These are phyloP conservation scores for Piaya cayana DNA, from an alignment of 2,113 vertebrate genomes.

Conservation along the genomic window DNA sequence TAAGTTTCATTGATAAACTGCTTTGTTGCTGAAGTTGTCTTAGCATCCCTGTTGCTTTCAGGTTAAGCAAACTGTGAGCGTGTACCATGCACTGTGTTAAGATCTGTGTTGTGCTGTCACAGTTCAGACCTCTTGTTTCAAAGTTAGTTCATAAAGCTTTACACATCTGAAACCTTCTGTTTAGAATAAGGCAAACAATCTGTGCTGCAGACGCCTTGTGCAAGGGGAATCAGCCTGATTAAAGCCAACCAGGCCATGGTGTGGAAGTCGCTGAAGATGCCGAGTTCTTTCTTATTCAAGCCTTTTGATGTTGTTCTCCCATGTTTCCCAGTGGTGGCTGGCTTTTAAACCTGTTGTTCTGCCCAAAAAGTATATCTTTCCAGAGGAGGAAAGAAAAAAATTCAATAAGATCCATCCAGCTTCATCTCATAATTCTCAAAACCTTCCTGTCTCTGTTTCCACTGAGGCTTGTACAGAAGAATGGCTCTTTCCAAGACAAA, in stretches of 20 bases:
- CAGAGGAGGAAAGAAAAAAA: not conserved
- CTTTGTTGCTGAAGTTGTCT: not conserved
- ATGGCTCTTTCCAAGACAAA: not conserved
- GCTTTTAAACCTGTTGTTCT: not conserved
- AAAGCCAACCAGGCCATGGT: not conserved
- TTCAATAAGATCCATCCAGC: not conserved
- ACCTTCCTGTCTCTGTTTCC: constrained; percentile 1
- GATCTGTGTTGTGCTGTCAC: not conserved
- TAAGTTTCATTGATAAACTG: not conserved
- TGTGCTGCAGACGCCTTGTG: not conserved
- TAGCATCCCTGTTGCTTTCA: constrained; percentile 20
- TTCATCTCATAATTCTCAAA: constrained; percentile 33
- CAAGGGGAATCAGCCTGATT: not conserved
- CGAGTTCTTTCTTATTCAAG: not conserved
- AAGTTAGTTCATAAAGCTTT: not conserved
- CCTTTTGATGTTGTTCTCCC: not conserved
- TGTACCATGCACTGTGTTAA: not conserved
- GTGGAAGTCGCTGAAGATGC: not conserved
- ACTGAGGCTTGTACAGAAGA: not conserved
- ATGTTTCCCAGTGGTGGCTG: not conserved
- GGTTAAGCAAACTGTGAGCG: constrained; percentile 29
- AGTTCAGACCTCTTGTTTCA: not conserved
- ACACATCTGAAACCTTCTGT: not conserved
- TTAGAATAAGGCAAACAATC: not conserved
- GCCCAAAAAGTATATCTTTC: not conserved